phyloP scores from a whole-genome alignment of 2,113 vertebrate species.

The Sus scrofa region T2T-Sscrofa CM000812.6:23116001-23116500 shows the following conservation, averaged over 20 bases:
- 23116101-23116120: background rate
- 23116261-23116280: no score
- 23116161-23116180: no score
- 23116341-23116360: background rate
- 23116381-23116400: background rate
- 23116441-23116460: background rate
- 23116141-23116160: no score
- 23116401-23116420: background rate
- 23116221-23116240: no score
- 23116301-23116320: background rate
- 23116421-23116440: background rate
- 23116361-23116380: background rate
- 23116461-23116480: background rate
- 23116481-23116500: background rate
- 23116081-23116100: background rate
- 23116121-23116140: no score
- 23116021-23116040: background rate
- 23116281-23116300: background rate
- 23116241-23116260: no score
- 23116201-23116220: no score
- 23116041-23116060: background rate
- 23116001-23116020: background rate
- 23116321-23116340: background rate
- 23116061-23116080: background rate
- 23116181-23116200: no score